Evolutionary conservation across 2,113 vertebrate genomes (phyloP).

Genomic region (Elephantulus edwardii): DNA sequence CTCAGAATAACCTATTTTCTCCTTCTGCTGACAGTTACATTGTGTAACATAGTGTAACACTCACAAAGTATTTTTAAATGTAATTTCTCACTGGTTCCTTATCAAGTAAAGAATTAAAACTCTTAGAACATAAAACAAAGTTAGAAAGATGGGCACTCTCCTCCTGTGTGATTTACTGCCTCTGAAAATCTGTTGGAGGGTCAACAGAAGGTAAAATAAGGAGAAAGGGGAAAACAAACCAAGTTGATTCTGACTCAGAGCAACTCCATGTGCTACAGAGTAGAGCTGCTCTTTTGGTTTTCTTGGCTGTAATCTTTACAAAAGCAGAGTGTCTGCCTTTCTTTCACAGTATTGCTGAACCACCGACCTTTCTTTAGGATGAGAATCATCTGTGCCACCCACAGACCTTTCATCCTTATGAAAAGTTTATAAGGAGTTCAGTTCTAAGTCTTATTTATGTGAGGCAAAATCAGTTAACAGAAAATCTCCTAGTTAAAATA

Average conservation of each 20-base stretch:
- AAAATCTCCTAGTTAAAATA: background rate
- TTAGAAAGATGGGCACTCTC: no score
- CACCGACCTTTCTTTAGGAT: background rate
- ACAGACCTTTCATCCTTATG: background rate
- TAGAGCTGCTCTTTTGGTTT: background rate
- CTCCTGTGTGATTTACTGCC: no score
- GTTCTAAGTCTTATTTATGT: background rate
- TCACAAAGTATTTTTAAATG: background rate
- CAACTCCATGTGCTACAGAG: background rate
- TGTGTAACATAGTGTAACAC: background rate
- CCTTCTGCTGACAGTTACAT: background rate
- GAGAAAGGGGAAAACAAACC: no score
- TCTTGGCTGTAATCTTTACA: background rate
- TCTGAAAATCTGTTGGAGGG: no score
- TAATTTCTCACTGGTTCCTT: background rate
- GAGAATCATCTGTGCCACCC: background rate
- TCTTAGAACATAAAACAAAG: background rate
- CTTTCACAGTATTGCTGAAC: background rate
- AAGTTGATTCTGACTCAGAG: no score
- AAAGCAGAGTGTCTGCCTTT: background rate
- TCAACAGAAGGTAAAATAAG: no score
- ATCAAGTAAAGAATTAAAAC: background rate
- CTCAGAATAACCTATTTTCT: slow-evolving; percentile 9
- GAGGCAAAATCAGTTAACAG: background rate
- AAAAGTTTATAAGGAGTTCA: background rate